Base-by-base conservation (phyloP, 1,140 invertebrate genomes). In the Radopholus similis region DNA sequence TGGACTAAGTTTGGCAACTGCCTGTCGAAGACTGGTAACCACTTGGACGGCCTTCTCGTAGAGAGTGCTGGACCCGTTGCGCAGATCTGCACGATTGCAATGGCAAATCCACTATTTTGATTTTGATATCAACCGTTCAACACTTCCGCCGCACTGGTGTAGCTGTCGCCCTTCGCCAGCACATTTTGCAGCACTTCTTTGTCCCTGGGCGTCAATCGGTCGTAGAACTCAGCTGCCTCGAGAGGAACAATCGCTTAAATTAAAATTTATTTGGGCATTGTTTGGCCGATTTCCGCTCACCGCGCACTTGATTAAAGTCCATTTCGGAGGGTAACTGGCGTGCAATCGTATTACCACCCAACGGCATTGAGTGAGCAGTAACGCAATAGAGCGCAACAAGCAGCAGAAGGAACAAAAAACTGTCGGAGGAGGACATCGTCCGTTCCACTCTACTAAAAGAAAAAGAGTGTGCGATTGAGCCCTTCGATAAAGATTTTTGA, bases 31-130 rank as follows among this genome's bases (percentile, higher is more conserved):
- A 11, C 54, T 49, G n/a, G 73, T 75, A 8, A 74, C 75, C 11
- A 74, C 44, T 49, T 49, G 44, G 38, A 77, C 62, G n/a, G 72
- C 72, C 34, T 63, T 70, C 51, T 73, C 73, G 58, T 73, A 73
- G 5, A 73, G 65, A 4, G 74, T 62, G n/a, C 54, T 40, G 21
- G 72, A 73, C 6, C 73, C 69, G 38, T 76, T 75, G 28, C 57
- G 53, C 5, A 73, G 26, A 30, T 76, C 74, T 26, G 37, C 44
- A 49, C 9, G 26, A 15, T 8, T 21, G 26, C 9, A 49, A 13
- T 49, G 6, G 26, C 18, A 49, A 49, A 8, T 6, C 44, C 8
- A 13, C 44, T 5, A n/a, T 6, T 49, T 1, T 3, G 6, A 8
- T 23, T n/a, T 21, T 49, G 44, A 15, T 5, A 49, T 21, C 44